These are phyloP conservation scores for Eupithecia centaureata DNA, from an alignment of 2,888 invertebrate species.

Conservation along the genomic window DNA sequence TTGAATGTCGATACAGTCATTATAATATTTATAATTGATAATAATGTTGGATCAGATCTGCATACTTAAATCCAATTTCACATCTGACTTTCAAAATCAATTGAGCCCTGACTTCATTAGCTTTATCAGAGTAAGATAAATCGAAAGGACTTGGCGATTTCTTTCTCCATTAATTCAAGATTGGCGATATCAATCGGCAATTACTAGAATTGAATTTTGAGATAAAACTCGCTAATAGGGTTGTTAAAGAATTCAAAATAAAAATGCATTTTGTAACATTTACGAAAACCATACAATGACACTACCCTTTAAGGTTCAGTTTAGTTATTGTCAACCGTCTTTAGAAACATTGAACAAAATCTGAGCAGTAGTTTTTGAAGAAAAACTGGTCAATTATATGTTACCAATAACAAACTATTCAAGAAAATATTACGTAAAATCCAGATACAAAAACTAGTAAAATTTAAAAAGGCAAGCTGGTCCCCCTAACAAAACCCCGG, in stretches of 20 bases:
- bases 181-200: conserved; percentile 57
- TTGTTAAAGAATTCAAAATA: neutral
- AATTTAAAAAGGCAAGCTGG: neutral
- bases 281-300: neutral
- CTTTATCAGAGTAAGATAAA: conserved; percentile 65
- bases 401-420: too few species aligned
- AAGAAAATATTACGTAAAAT: neutral
- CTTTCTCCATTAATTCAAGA: conserved; percentile 60
- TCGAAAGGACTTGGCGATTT: conserved; percentile 55
- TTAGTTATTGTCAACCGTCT: too few species aligned
- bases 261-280: neutral
- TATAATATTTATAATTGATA: too few species aligned
- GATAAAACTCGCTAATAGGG: conserved; percentile 20
- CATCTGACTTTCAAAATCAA: conserved; percentile 60
- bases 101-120: conserved; percentile 64
- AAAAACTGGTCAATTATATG: neutral
- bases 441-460: neutral
- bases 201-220: conserved; percentile 52
- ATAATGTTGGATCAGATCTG: conserved; percentile 1
- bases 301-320: too few species aligned
- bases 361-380: too few species aligned
- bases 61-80: conserved; percentile 24
- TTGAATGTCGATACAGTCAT: too few species aligned
- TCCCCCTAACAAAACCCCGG: conserved; percentile 30
- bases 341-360: too few species aligned